Evolutionary conservation across 2,113 vertebrate species (phyloP), one percentile per base, ranked within the genome.

Genomic region (Arenaria interpres): DNA sequence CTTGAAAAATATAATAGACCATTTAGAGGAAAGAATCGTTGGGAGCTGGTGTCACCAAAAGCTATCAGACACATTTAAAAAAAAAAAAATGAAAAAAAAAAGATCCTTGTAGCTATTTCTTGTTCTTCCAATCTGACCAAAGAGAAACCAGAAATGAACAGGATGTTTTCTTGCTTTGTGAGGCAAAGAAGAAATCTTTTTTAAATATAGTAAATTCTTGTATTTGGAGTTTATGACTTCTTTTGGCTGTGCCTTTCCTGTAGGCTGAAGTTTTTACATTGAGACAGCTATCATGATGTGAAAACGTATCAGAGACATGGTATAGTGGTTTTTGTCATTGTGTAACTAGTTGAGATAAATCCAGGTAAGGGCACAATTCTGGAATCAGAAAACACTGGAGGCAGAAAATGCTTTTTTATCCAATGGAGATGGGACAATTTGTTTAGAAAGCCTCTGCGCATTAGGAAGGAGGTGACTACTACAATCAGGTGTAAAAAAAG

Each of bases 21-120:
- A 89, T 69, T 93, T 95, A 85, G n/a, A 94, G 66, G 78, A 96
- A 96, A 83, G 71, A 95, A 54, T 96, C 48, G n/a, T 74, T 72
- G 73, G 64, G 46, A 88, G 39, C 54, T 82, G 82, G 64, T 37
- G 21, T 89, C 92, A 88, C 72, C 76, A 46, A 83, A 83, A 94
- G 28, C 75, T 96, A 60, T 54, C 81, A 92, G 59, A 64, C 48
- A 69, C 54, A 77, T 30, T 57, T 28, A 10, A 30, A 71, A 56
- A 84, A 82, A 95, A 85, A 62, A 54, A 83, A 88, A 64, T 48
- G 82, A 87, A 63, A 78, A n/a, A 39, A 11, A 81, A 75, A 88
- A 79, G 2, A 33, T 56, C 57, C 27, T 71, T 25, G 6, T 81
- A 88, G 45, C 14, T 43, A 14, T 85, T 96, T 88, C n/a, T 60